Conservation (phyloP, 1,140 invertebrate genomes). For the Caenorhabditis brenneri region DNA sequence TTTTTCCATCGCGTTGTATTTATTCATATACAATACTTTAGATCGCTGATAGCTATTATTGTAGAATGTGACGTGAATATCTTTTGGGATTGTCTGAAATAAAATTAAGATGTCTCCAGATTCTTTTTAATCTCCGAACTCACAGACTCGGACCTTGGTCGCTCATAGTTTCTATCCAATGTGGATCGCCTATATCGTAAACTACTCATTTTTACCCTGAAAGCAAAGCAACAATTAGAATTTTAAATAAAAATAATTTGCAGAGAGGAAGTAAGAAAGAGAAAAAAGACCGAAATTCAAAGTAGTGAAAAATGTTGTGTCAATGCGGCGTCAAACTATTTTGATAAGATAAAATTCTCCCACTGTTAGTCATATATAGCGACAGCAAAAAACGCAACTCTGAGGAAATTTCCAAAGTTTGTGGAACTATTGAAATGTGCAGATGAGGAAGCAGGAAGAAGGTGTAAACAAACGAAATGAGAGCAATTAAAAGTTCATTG, state of each 20-base stretch:
- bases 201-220: neutral
- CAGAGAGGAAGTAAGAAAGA: neutral
- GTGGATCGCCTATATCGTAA: neutral
- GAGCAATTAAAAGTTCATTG: neutral
- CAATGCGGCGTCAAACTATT: neutral
- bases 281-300: neutral
- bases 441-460: neutral
- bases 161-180: neutral
- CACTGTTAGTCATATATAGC: neutral
- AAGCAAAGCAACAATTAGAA: too few species aligned
- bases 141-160: neutral
- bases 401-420: too few species aligned
- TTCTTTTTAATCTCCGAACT: neutral
- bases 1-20: conserved; percentile 23
- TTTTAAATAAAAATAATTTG: too few species aligned
- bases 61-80: neutral
- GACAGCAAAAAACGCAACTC: neutral
- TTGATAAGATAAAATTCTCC: conserved; percentile 24
- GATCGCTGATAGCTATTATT: neutral
- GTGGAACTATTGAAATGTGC: neutral
- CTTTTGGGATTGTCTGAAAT: neutral
- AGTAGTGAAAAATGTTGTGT: neutral
- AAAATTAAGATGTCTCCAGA: neutral
- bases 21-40: neutral
- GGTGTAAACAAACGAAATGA: neutral